These are phyloP conservation scores for Aricia agestis DNA, from an alignment of 1,140 invertebrate genomes.

Conservation along the genomic window DNA sequence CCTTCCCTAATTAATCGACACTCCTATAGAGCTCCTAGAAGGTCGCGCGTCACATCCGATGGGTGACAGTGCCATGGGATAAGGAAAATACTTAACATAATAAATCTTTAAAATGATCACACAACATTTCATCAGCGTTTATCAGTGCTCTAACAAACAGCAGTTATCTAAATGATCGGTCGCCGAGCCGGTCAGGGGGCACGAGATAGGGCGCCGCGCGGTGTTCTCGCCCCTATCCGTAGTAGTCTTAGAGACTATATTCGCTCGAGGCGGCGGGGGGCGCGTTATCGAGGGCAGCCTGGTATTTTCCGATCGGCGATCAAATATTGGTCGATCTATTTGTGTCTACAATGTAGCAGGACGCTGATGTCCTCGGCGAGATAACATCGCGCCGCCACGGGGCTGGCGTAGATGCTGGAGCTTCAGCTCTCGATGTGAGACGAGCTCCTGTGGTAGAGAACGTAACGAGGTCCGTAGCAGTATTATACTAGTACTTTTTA, in stretches of 20 bases:
- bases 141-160: background rate
- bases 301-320: background rate
- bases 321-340: slow-evolving; percentile 3
- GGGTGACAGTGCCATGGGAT: background rate
- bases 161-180: background rate
- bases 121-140: background rate
- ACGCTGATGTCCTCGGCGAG: too few relatives aligned
- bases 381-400: too few relatives aligned
- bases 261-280: background rate
- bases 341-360: background rate
- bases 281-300: background rate
- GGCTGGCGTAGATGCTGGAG: background rate
- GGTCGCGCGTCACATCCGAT: too few relatives aligned
- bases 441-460: too few relatives aligned
- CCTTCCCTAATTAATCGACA: too few relatives aligned
- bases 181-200: background rate
- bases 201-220: background rate
- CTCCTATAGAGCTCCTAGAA: too few relatives aligned
- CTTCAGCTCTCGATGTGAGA: too few relatives aligned
- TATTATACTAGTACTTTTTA: too few relatives aligned
- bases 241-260: background rate
- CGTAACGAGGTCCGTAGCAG: too few relatives aligned
- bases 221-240: background rate
- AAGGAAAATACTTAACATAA: background rate
- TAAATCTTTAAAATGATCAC: background rate